A percentile compares a stretch with the other conserved stretches of the same genome.
Evolutionary conservation across 2,797 vertebrate species (phyloP).

Genomic region (Spinus pinus): DNA sequence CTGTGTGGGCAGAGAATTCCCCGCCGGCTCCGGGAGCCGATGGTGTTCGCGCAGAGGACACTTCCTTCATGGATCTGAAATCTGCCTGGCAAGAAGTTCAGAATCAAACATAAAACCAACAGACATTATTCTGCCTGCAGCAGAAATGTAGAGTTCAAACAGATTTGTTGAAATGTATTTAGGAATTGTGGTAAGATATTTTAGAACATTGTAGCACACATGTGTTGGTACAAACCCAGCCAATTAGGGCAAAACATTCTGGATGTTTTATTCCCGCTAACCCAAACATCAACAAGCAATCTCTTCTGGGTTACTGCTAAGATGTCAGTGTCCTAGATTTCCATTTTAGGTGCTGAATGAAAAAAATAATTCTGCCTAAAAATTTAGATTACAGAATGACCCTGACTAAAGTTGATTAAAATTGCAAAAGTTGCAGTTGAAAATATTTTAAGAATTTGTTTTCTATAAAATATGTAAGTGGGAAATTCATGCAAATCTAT

Average conservation of each 20-base stretch:
- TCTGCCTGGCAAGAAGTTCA: not conserved
- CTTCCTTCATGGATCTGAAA: not conserved
- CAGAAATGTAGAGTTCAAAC: slow-evolving; percentile 18
- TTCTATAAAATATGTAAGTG: not conserved
- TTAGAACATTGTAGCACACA: not conserved
- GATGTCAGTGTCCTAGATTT: not conserved
- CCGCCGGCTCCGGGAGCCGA: not conserved
- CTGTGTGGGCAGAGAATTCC: not conserved
- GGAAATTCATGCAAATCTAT: not conserved
- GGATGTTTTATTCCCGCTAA: slow-evolving; percentile 5
- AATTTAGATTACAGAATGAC: not conserved
- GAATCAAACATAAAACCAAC: slow-evolving; percentile 8
- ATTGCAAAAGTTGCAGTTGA: not conserved
- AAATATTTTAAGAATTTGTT: not conserved
- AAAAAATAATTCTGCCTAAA: not conserved
- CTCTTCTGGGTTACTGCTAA: not conserved
- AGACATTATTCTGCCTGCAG: slow-evolving; percentile 18
- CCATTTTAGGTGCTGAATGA: not conserved
- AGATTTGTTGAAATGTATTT: slow-evolving; percentile 43
- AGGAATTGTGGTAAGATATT: slow-evolving; percentile 21
- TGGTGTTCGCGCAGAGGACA: not conserved
- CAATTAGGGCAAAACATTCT: slow-evolving; percentile 39
- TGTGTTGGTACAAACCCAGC: slow-evolving; percentile 14
- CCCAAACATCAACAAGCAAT: slow-evolving; percentile 16
- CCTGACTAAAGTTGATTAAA: not conserved